These are phyloP conservation scores for Oligia strigilis DNA, from an alignment of 2,888 invertebrate genomes.

Conservation along the genomic window DNA sequence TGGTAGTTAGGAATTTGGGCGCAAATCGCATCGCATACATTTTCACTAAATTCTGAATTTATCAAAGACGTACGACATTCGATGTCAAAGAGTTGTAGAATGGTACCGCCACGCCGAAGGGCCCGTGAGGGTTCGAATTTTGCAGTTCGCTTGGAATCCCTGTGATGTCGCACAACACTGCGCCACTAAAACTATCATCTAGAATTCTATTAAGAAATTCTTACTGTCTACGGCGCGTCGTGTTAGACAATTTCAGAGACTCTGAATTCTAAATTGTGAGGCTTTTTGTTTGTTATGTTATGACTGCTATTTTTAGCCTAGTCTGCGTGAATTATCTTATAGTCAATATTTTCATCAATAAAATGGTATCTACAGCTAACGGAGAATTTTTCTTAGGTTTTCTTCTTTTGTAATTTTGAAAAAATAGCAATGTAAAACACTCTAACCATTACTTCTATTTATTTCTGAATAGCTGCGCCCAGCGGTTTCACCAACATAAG, in stretches of 20 bases:
- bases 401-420: too few relatives aligned
- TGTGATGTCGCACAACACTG: constrained; percentile 73
- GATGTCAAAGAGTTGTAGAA: constrained; percentile 78
- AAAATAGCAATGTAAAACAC: too few relatives aligned
- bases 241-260: constrained; percentile 25
- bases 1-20: constrained; percentile 62
- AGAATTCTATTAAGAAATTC: constrained; percentile 75
- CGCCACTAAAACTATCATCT: constrained; percentile 73
- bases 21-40: constrained; percentile 64
- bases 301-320: neutral
- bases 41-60: constrained; percentile 70
- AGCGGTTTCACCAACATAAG: too few relatives aligned
- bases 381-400: neutral
- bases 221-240: constrained; percentile 51
- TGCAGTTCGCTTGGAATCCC: constrained; percentile 74
- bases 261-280: constrained; percentile 7
- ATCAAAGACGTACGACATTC: constrained; percentile 71
- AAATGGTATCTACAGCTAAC: neutral
- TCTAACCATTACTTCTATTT: too few relatives aligned
- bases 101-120: constrained; percentile 67
- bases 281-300: neutral
- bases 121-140: constrained; percentile 73
- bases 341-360: neutral
- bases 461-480: too few relatives aligned
- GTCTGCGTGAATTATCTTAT: neutral